These are phyloP conservation scores for Drosophila tani DNA, from an alignment of 1,140 invertebrate species.

Conservation along the genomic window DNA sequence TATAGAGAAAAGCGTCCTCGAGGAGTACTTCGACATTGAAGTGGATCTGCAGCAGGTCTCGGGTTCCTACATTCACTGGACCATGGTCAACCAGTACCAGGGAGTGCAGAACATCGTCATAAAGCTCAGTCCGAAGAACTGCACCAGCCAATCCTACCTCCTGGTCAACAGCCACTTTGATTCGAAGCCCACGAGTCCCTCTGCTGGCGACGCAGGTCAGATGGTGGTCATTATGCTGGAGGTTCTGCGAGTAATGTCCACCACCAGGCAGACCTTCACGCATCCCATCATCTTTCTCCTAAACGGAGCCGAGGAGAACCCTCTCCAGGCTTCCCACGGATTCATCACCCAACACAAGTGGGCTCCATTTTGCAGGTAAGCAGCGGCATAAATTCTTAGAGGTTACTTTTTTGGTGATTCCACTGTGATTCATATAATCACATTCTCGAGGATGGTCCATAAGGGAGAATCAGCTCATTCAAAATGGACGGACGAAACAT, in stretches of 20 bases:
- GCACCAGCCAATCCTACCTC: conserved; percentile 85
- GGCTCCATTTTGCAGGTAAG: conserved; percentile 86
- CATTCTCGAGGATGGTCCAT: too few species aligned
- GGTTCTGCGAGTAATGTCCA: conserved; percentile 86
- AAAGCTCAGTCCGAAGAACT: conserved; percentile 87
- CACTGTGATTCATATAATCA: too few species aligned
- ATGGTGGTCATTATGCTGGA: conserved; percentile 97
- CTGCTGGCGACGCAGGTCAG: conserved; percentile 91
- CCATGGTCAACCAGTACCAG: conserved; percentile 88
- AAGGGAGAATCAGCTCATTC: too few species aligned
- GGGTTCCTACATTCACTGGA: conserved; percentile 90
- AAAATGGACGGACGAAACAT: too few species aligned
- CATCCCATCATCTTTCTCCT: conserved; percentile 91
- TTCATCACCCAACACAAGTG: conserved; percentile 92
- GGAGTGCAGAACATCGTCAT: conserved; percentile 92
- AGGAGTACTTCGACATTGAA: conserved; percentile 56
- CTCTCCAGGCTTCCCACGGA: conserved; percentile 89
- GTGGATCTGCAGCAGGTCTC: conserved; percentile 86
- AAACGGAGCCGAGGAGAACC: conserved; percentile 92
- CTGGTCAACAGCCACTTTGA: conserved; percentile 98
- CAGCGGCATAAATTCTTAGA: too few species aligned
- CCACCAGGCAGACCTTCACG: conserved; percentile 32
- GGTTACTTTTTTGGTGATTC: too few species aligned
- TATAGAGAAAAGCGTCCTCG: conserved; percentile 38
- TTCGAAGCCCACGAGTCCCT: conserved; percentile 91